Evolutionary conservation across 2,888 invertebrate genomes (phyloP).

Genomic region (Limnephilus lunatus): DNA sequence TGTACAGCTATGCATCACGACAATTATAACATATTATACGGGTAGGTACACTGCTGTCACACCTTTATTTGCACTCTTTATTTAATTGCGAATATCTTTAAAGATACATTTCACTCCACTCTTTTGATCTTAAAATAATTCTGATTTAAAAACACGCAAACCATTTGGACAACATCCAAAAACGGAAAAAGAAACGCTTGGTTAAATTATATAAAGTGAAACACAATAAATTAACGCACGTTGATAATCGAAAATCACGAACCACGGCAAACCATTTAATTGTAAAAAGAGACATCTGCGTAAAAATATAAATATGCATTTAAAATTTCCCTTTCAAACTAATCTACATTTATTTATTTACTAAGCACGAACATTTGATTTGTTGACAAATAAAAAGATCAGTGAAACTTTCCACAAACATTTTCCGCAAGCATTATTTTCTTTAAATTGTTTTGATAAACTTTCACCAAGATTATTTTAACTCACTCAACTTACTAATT

Average conservation of each 20-base stretch:
- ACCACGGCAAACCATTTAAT: neutral
- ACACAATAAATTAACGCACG: neutral
- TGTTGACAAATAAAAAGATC: neutral
- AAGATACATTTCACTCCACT: neutral
- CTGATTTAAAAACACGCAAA: neutral
- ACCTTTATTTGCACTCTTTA: neutral
- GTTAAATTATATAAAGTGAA: neutral
- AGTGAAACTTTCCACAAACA: neutral
- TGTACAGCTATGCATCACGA: neutral
- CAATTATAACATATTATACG: neutral
- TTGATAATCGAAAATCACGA: neutral
- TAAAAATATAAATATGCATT: neutral
- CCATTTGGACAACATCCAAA: neutral
- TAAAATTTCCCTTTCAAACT: neutral
- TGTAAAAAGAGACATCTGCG: neutral
- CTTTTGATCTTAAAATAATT: neutral
- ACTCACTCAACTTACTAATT: neutral
- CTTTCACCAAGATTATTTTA: conserved; percentile 7
- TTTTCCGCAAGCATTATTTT: neutral
- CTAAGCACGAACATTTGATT: neutral
- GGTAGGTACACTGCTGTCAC: neutral
- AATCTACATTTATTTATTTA: neutral
- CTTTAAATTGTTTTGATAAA: neutral
- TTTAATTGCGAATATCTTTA: neutral
- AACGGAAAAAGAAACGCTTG: neutral